Percentiles rank a stretch among this genome's conserved stretches.
Evolutionary conservation across 2,113 vertebrate genomes (phyloP).

Genomic region (Antigone vipio): DNA sequence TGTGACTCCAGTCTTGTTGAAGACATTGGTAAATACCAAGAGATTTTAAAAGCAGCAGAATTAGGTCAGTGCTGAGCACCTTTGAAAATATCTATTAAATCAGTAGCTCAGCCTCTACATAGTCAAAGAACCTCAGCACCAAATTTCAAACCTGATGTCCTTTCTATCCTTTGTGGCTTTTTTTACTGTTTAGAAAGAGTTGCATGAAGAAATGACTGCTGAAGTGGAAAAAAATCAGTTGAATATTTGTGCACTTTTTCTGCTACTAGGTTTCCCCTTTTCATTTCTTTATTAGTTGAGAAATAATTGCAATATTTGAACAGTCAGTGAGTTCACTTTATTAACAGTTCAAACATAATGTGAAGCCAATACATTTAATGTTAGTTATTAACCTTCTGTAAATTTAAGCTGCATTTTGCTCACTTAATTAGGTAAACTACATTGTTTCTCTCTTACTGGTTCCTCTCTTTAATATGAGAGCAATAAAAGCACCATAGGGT

Average conservation of each 20-base stretch:
- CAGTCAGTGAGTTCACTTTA: constrained; percentile 49
- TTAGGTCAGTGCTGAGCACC: not conserved
- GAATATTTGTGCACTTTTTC: not conserved
- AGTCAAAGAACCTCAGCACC: not conserved
- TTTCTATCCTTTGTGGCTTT: not conserved
- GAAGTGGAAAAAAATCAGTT: not conserved
- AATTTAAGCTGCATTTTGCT: constrained; percentile 53
- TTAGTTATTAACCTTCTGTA: constrained; percentile 50
- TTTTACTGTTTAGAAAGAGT: not conserved
- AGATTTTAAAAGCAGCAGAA: not conserved
- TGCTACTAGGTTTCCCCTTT: not conserved
- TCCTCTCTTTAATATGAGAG: constrained; percentile 16
- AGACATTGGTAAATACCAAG: not conserved
- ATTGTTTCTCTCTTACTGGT: constrained; percentile 19
- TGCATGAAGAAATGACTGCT: not conserved
- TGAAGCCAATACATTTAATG: constrained; percentile 51
- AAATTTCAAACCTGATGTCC: not conserved
- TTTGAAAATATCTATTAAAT: not conserved
- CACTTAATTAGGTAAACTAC: constrained; percentile 59
- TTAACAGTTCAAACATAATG: constrained; percentile 53
- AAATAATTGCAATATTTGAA: constrained; percentile 22
- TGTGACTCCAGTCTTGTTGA: not conserved
- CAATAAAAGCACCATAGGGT: constrained; percentile 19
- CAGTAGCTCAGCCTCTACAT: not conserved
- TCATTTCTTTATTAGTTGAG: constrained; percentile 11